phyloP scores from a whole-genome alignment of 2,797 vertebrate genomes.

The Fistularia tabacaria region DNA sequence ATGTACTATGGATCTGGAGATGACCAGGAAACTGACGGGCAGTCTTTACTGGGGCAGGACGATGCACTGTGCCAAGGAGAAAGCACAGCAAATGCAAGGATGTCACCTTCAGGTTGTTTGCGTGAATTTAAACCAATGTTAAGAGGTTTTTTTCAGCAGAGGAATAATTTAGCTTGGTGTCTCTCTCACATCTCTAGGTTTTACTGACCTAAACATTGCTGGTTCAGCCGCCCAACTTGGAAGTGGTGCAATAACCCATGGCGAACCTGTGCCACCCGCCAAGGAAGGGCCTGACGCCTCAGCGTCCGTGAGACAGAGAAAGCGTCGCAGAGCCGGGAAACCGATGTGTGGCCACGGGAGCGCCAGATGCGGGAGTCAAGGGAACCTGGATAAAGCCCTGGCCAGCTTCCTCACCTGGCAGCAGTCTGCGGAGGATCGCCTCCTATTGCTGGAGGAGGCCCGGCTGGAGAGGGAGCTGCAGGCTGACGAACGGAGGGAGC shows the following conservation, averaged over 20 bases:
- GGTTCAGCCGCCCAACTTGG: slow-evolving; percentile 52
- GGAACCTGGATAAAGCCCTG: slow-evolving; percentile 68
- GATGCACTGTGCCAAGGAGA: slow-evolving; percentile 72
- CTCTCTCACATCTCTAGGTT: slow-evolving; percentile 61
- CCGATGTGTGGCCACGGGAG: slow-evolving; percentile 38
- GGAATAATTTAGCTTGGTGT: neutral
- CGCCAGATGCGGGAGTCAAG: slow-evolving; percentile 26
- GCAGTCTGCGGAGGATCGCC: slow-evolving; percentile 75
- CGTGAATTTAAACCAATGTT: neutral
- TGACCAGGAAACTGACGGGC: slow-evolving; percentile 75
- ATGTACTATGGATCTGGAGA: slow-evolving; percentile 80
- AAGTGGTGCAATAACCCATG: slow-evolving; percentile 9
- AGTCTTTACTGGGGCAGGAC: slow-evolving; percentile 66
- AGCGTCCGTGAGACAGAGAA: slow-evolving; percentile 62
- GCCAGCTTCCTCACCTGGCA: slow-evolving; percentile 74
- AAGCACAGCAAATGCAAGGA: slow-evolving; percentile 66
- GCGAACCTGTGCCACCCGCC: slow-evolving; percentile 25
- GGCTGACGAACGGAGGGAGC: slow-evolving; percentile 79
- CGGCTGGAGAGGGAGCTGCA: slow-evolving; percentile 76
- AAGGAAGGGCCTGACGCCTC: slow-evolving; percentile 25
- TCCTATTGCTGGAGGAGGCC: slow-evolving; percentile 78
- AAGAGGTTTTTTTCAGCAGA: neutral
- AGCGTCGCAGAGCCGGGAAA: slow-evolving; percentile 68
- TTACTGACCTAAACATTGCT: slow-evolving; percentile 76
- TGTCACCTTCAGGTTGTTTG: slow-evolving; percentile 80